Base-by-base conservation (phyloP, 2,888 invertebrate genomes). In the Clanis bilineata region DNA sequence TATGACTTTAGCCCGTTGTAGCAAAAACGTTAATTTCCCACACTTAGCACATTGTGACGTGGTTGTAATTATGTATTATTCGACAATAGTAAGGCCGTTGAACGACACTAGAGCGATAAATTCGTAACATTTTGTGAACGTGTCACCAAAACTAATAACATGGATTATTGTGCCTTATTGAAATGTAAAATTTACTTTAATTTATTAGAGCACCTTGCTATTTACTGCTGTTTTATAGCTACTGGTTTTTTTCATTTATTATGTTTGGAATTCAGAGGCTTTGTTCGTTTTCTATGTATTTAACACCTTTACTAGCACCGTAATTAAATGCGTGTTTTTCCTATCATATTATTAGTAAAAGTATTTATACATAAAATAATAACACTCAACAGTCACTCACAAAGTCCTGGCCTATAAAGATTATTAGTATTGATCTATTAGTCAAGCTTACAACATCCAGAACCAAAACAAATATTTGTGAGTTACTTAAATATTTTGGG, bases 1-100 rank as follows among this genome's bases (percentile, higher is more conserved):
- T 21, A 54, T 61, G 41, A 18, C 69, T 10, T 9, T 21, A 57
- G 65, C 36, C 43, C 10, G 7, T 51, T 12, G 23, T 59, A 62
- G 57, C 61, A 67, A 73, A 74, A 69, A 66, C 69, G 64, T 77
- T 83, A 83, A 89, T 86, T 92, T 91, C 92, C 86, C 92, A 92
- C 91, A 90, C 82, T 86, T 80, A 70, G 65, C 69, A 69, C 67
- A 70, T 64, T 67, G 66, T 64, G 59, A 67, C 66, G 73, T 75
- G 78, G 81, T 79, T 80, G 79, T 76, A 72, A 76, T 72, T 72
- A 74, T 59, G 71, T 44, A 63, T 63, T 62, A 60, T 59, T 57
- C 64, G 63, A 72, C 81, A 83, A 84, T 79, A 73, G 65, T 70
- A 70, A 67, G 65, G 69, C 69, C 67, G 63, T 75, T 73, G 81